Base-by-base conservation (phyloP, 2,113 vertebrate genomes). In the Panthera uncia region DNA sequence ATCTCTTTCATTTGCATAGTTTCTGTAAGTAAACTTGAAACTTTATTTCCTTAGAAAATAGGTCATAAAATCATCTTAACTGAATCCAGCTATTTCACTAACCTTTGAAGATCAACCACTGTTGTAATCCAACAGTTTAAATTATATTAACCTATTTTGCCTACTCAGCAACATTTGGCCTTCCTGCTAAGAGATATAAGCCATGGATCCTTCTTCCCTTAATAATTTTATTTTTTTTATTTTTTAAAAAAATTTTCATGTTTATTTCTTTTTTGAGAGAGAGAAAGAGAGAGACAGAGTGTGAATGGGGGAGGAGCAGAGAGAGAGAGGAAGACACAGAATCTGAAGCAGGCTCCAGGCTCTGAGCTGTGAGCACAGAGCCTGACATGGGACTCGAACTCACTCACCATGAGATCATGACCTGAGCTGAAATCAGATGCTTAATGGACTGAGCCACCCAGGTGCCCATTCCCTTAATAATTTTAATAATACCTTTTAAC, bases 11-110 rank as follows among this genome's bases (percentile, higher is more conserved):
- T 89, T 92, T 96, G 71, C 79, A 9, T 95, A 89, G 73, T 89
- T 96, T 86, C 89, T 95, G 2, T 86, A 90, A 96, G 89, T 85
- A 96, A 95, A 96, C 52, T 36, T 55, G 80, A 96, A 97, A 96
- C 89, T 96, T 91, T 89, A 92, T 89, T 89, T 92, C 65, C 89
- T 81, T 93, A 96, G 71, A 96, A 97, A 96, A 95, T 92, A 95
- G 89, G 55, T 96, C 93, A 89, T 92, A 92, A 97, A 89, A 92
- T 65, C 78, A 84, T 96, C 78, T 94, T 65, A 78, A 33, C 18
- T 14, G 7, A 80, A 83, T 80, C 48, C 45, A 80, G 63, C 50
- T 45, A 38, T 85, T 85, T 94, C 13, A 10, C 63, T 89, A 69
- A 78, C 33, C 45, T 80, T 94, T 78, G 81, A 81, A 93, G 36